Conservation (phyloP, 2,797 vertebrate genomes). For the Xiphorhynchus erythropygius region DNA sequence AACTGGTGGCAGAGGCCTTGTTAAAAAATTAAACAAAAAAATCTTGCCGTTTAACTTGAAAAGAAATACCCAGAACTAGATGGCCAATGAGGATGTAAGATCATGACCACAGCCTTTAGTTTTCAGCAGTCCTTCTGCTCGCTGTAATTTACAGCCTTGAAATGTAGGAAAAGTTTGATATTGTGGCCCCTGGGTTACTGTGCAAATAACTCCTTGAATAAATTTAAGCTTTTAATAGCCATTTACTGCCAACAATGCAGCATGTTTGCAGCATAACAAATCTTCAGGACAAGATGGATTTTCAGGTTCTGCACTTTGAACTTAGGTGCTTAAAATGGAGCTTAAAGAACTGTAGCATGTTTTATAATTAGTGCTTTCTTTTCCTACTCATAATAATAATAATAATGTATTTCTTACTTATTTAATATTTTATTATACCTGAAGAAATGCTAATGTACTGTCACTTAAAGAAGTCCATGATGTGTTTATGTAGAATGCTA, state of each 20-base stretch:
- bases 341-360: not conserved
- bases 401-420: not conserved
- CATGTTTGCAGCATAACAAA: fast-evolving
- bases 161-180: not conserved
- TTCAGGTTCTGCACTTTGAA: not conserved
- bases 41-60: not conserved
- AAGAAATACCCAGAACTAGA: not conserved
- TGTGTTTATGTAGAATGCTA: not conserved
- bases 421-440: not conserved
- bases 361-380: not conserved
- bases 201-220: not conserved
- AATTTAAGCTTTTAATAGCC: not conserved
- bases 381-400: not conserved
- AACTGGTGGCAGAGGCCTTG: not conserved
- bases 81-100: not conserved
- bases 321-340: not conserved
- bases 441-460: not conserved
- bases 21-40: not conserved
- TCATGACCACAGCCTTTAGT: not conserved
- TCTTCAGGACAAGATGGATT: not conserved
- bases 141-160: not conserved
- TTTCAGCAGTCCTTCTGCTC: not conserved
- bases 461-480: not conserved
- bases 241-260: not conserved
- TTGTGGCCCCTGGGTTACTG: not conserved